These are phyloP conservation scores for Endotricha flammealis DNA, from an alignment of 2,888 invertebrate species.

Conservation along the genomic window DNA sequence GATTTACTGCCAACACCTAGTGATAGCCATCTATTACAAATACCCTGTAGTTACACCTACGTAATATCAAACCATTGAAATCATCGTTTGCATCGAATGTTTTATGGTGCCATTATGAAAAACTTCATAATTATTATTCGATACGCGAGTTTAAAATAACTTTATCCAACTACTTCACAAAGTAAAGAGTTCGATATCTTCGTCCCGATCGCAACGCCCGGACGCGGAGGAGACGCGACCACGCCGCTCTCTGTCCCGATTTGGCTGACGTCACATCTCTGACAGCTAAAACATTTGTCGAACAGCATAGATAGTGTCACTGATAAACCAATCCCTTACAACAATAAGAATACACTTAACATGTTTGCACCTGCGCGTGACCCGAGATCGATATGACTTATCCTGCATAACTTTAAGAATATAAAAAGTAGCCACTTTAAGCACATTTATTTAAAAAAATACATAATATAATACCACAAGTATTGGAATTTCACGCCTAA, in stretches of 20 bases:
- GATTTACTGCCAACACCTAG: slow-evolving; percentile 55
- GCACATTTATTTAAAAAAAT: slow-evolving; percentile 23
- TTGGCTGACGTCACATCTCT: slow-evolving; percentile 75
- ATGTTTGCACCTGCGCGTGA: slow-evolving; percentile 74
- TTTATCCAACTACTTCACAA: slow-evolving; percentile 18
- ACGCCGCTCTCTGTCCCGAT: slow-evolving; percentile 44
- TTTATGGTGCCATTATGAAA: too few relatives aligned
- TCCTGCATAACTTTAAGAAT: slow-evolving; percentile 48
- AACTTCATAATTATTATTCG: slow-evolving; percentile 7
- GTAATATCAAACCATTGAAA: not conserved
- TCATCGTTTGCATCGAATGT: not conserved
- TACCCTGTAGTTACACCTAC: slow-evolving; percentile 7
- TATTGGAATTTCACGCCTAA: not conserved
- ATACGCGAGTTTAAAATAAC: slow-evolving; percentile 21
- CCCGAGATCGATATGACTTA: slow-evolving; percentile 51
- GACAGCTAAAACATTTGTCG: slow-evolving; percentile 77
- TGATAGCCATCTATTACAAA: slow-evolving; percentile 32
- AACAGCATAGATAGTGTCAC: slow-evolving; percentile 75
- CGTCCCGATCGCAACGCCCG: slow-evolving; percentile 44
- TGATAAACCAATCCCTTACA: slow-evolving; percentile 76
- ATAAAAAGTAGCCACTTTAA: slow-evolving; percentile 28
- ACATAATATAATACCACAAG: slow-evolving; percentile 16
- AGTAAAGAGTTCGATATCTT: slow-evolving; percentile 47
- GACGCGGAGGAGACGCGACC: slow-evolving; percentile 37
- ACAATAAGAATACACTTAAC: slow-evolving; percentile 77